Evolutionary conservation across 1,140 invertebrate species (phyloP), one percentile per base, ranked within the genome.

Genomic region (Eufriesea mexicana): DNA sequence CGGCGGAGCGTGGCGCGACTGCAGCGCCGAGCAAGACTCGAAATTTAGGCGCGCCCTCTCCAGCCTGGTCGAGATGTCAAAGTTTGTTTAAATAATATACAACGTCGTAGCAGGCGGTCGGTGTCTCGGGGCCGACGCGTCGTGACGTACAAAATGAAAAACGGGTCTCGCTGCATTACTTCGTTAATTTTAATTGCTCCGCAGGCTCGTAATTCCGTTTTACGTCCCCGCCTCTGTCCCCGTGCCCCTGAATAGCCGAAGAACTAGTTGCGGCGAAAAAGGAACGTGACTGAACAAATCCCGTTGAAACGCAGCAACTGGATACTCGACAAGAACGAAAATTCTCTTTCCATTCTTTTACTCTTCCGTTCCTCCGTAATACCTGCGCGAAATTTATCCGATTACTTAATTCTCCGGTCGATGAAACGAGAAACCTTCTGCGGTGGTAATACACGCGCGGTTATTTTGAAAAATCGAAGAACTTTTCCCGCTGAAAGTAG

Each of bases 171-270:
- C 49, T 79, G 77, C 73, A 68, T 80, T 86, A 62, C 82, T 86
- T 86, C 85, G 85, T 86, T 86, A 86, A 86, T 84, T 86, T 86
- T 84, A 86, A 86, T 86, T 86, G 77, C 85, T 71, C 47, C 55
- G 59, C 7, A 66, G 45, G 35, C 62, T 57, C 73, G 62, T 51
- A 59, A 67, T 76, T 82, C 68, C 45, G 76, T 28, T 78, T 71
- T 83, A 70, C 47, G 66, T 54, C 18, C 18, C 59, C 28, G 20
- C 23, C 35, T n/a, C 47, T 10, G 2, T 10, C 20, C 4, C 47
- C 5, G 7, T 2, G 5, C 5, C 20, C 47, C 18, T 51, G 79
- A 76, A 82, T 59, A 64, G 35, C 25, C 67, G 25, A 82, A 59
- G 62, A 82, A 82, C 73, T 76, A 76, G 18, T 51, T 35, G 62